These are phyloP conservation scores for Chrysomela aeneicollis DNA, from an alignment of 2,888 invertebrate species.

Conservation along the genomic window DNA sequence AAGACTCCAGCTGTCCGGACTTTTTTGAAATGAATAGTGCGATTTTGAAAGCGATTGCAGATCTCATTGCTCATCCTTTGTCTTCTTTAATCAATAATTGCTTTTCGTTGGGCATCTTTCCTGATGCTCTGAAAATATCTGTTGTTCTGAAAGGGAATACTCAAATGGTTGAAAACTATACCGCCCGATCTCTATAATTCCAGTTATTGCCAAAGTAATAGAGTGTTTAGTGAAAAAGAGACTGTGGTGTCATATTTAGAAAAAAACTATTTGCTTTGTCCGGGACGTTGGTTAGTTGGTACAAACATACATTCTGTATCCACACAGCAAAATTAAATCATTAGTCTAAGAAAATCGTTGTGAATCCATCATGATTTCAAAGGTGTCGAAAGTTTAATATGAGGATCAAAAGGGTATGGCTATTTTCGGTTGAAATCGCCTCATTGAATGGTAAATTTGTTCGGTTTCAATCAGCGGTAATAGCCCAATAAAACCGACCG, in stretches of 20 bases:
- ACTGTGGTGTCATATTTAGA: too few relatives aligned
- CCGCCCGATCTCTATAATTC: too few relatives aligned
- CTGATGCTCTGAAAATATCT: neutral
- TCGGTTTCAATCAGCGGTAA: conserved; percentile 49
- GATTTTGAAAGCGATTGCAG: neutral
- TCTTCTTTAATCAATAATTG: neutral
- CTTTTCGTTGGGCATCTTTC: neutral
- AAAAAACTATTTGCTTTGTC: too few relatives aligned
- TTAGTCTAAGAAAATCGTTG: too few relatives aligned
- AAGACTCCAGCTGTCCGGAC: neutral
- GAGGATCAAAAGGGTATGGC: neutral
- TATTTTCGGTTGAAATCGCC: neutral
- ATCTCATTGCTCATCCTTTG: neutral
- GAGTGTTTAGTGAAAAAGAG: too few relatives aligned
- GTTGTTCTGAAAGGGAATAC: too few relatives aligned
- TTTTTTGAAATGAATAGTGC: conserved; percentile 2
- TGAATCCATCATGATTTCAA: neutral
- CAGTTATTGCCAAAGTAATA: too few relatives aligned
- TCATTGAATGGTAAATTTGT: conserved; percentile 39
- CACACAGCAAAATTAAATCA: too few relatives aligned
- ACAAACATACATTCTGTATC: too few relatives aligned
- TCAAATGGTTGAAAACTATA: too few relatives aligned
- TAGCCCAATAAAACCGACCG: conserved; percentile 50
- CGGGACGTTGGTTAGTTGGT: too few relatives aligned
- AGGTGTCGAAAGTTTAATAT: neutral